phyloP scores from a whole-genome alignment of 92 coral and sea anemone species.

The Diadumene lineata region DNA sequence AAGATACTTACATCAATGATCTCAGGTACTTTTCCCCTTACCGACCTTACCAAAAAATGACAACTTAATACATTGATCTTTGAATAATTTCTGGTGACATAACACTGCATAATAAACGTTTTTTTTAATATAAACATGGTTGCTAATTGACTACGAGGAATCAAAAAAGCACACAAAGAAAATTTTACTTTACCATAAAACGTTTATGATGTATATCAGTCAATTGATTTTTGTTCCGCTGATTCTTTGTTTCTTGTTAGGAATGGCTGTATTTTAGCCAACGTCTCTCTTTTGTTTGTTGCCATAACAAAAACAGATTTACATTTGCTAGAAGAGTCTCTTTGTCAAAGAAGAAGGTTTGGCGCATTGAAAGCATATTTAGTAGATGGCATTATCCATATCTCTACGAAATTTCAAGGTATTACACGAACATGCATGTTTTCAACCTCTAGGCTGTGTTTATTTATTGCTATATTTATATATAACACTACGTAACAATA shows the following conservation, averaged over 20 bases:
- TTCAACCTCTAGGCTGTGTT: too few relatives aligned
- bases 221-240: not conserved
- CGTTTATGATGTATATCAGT: not conserved
- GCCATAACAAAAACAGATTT: constrained; percentile 16
- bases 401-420: not conserved
- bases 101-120: too few relatives aligned
- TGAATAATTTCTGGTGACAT: not conserved
- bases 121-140: too few relatives aligned
- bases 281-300: constrained; percentile 10
- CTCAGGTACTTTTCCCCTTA: constrained; percentile 14
- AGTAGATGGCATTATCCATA: not conserved
- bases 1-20: constrained; percentile 2
- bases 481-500: too few relatives aligned
- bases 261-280: constrained; percentile 22
- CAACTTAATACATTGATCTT: not conserved
- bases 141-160: too few relatives aligned
- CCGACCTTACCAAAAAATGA: too few relatives aligned
- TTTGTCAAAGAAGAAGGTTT: constrained; percentile 4
- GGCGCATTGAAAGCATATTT: not conserved
- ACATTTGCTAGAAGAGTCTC: constrained; percentile 1
- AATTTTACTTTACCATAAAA: not conserved
- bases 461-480: too few relatives aligned
- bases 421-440: too few relatives aligned
- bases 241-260: constrained; percentile 9
- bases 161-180: too few relatives aligned